Base-by-base conservation (phyloP, 2,888 invertebrate species). In the Archips crataeganus region DNA sequence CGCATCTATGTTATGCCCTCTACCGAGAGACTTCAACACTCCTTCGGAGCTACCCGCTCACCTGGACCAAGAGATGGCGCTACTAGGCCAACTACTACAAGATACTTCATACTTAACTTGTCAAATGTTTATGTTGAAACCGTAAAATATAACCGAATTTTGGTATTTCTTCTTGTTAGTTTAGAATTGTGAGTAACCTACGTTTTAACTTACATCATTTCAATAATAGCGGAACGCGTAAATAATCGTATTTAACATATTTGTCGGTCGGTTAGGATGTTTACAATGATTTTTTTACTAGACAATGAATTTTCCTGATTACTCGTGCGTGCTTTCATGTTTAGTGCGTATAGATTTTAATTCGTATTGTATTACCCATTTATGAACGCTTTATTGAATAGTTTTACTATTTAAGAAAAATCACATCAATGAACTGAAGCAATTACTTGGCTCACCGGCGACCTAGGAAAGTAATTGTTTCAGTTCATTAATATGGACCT, bases 191-290 rank as follows among this genome's bases (percentile, higher is more conserved):
- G 64, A 49, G 64, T 67, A 63, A 73, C 54, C 49, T 15, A 13
- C 34, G 68, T 49, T 69, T 39, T 49, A 3, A 59, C 63, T 69
- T 73, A 73, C 68, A 73, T 73, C 68, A 73, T 45, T 57, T 57
- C 57, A 68, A 73, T 51, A 73, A 63, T 60, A 73, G 45, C 32
- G 42, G 32, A 32, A 62, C 39, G 39, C 59, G 57, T 67, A 68
- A 71, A 65, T 66, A 71, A 67, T 60, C 49, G 10, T 15, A 73
- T 73, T 23, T 73, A 59, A 59, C 68, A 73, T 73, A 68, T 65
- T 64, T 69, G 73, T 69, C 68, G 68, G 73, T 39, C 15, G 6
- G 63, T 23, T 36, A 63, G 73, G 73, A 73, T 73, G 73, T 73
- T 73, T 73, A 73, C 68, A 59, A 10, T 57, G 23, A 1, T 32